Evolutionary conservation across 2,113 vertebrate genomes (phyloP).

Genomic region (Ahaetulla prasina): DNA sequence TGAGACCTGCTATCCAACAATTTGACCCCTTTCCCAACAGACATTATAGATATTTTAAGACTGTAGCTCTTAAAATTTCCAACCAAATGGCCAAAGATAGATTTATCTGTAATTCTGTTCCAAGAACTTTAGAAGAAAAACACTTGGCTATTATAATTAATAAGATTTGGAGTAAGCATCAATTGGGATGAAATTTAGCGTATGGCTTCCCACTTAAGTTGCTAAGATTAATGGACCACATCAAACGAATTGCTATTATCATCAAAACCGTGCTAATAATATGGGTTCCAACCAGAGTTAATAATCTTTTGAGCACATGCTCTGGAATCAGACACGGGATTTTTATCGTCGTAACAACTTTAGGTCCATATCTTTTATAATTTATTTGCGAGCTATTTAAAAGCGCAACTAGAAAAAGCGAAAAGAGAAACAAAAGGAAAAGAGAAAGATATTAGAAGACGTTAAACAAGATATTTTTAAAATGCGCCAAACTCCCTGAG

Average conservation of each 20-base stretch:
- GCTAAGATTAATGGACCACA: background rate
- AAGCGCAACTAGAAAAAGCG: background rate
- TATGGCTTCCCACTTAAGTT: background rate
- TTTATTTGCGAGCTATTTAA: background rate
- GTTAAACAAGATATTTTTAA: background rate
- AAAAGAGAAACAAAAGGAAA: background rate
- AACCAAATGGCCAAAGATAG: background rate
- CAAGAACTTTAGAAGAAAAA: background rate
- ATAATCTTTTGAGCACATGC: background rate
- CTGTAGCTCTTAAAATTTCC: background rate
- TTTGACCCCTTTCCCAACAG: background rate
- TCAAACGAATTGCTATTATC: background rate
- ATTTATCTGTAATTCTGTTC: background rate
- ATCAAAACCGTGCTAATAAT: background rate
- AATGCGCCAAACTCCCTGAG: background rate
- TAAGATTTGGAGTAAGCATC: background rate
- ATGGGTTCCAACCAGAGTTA: background rate
- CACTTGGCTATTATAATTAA: background rate
- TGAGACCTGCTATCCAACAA: background rate
- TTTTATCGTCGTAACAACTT: background rate
- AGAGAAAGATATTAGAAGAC: background rate
- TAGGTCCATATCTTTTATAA: background rate
- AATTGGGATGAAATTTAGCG: background rate
- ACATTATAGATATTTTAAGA: background rate
- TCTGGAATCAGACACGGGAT: background rate